Conservation (phyloP, 2,113 vertebrate genomes). For the Brienomyrus brachyistius region DNA sequence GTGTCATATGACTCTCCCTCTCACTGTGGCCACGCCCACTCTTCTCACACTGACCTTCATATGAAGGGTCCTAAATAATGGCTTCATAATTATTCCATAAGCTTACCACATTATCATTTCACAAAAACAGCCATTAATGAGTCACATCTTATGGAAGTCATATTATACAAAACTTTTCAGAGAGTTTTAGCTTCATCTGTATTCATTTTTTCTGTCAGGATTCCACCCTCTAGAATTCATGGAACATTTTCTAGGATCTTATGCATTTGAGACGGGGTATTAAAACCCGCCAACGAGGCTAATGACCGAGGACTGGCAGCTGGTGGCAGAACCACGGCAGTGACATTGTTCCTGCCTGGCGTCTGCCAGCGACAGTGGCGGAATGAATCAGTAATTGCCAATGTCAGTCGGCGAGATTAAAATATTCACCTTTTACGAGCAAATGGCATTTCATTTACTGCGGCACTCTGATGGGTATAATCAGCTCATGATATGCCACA, state of each 20-base stretch:
- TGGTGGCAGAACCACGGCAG: neutral
- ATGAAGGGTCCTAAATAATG: neutral
- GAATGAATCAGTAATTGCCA: slow-evolving; percentile 28
- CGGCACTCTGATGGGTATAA: slow-evolving; percentile 33
- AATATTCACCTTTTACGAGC: slow-evolving; percentile 22
- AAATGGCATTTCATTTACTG: slow-evolving; percentile 35
- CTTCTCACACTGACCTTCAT: neutral
- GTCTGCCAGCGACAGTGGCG: neutral
- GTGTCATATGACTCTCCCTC: neutral
- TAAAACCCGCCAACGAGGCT: slow-evolving; percentile 12
- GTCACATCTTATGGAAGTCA: neutral
- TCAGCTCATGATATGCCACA: neutral
- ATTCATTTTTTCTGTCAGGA: neutral
- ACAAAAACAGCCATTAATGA: neutral
- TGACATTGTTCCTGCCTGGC: slow-evolving; percentile 25
- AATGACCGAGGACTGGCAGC: slow-evolving; percentile 14
- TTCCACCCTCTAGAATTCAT: neutral
- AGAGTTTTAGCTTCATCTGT: neutral
- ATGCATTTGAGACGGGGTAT: slow-evolving; percentile 13
- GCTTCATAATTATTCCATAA: neutral
- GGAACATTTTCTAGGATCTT: slow-evolving; percentile 3
- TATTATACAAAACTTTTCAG: neutral
- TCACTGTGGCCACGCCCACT: neutral
- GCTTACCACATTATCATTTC: neutral
- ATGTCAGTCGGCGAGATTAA: slow-evolving; percentile 25